These are phyloP conservation scores for Polydrusus cervinus DNA, from an alignment of 2,888 invertebrate species.

Conservation along the genomic window DNA sequence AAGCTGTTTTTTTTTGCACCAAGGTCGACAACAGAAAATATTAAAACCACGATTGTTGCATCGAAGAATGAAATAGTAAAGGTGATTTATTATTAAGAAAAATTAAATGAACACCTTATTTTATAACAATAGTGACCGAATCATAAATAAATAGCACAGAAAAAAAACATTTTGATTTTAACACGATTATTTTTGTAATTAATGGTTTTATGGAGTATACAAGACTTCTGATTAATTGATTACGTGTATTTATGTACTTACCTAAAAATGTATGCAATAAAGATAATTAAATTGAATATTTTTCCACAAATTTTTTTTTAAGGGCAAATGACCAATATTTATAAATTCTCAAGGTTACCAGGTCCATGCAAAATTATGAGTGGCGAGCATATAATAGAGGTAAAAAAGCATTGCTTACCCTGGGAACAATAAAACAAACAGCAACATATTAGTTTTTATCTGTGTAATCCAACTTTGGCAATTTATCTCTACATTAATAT, in stretches of 20 bases:
- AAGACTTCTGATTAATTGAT: constrained; percentile 14
- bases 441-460: too few species aligned
- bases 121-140: constrained; percentile 9
- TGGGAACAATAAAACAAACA: too few species aligned
- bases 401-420: too few species aligned
- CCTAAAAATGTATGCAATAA: too few species aligned
- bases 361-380: too few species aligned
- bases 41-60: constrained; percentile 25
- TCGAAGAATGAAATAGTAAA: constrained; percentile 37
- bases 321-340: too few species aligned
- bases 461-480: too few species aligned
- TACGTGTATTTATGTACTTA: background rate
- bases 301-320: too few species aligned
- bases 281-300: too few species aligned
- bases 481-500: too few species aligned
- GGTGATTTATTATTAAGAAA: constrained; percentile 28
- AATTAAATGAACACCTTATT: constrained; percentile 29
- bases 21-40: constrained; percentile 28
- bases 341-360: too few species aligned
- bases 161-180: constrained; percentile 18
- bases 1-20: constrained; percentile 36
- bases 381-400: too few species aligned
- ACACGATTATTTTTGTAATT: constrained; percentile 20
- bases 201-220: background rate
- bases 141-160: constrained; percentile 27